A percentile compares a stretch with the other conserved stretches of the same genome.
phyloP scores from a whole-genome alignment of 2,888 invertebrate species.

The Gastracanthus pulcherrimus region DNA sequence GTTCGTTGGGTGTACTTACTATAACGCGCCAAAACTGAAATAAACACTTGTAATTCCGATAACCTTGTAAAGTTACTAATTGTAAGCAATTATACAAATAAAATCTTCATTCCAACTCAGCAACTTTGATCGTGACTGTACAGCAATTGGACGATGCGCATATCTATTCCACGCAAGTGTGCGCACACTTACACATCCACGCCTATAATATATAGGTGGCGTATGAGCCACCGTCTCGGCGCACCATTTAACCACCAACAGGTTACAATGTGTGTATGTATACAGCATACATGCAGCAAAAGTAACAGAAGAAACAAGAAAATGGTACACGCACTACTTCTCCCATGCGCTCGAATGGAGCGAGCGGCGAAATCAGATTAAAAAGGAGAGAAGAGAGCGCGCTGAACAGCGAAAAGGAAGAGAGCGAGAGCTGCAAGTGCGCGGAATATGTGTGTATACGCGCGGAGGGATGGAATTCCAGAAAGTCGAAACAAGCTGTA shows the following conservation, averaged over 20 bases:
- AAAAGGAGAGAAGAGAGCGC: conserved; percentile 9
- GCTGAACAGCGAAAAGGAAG: background rate
- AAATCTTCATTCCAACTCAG: no score
- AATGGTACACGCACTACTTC: conserved; percentile 46
- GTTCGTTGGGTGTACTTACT: no score
- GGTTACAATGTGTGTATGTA: conserved; percentile 35
- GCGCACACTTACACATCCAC: background rate
- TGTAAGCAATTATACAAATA: no score
- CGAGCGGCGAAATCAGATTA: conserved; percentile 37
- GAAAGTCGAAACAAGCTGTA: conserved; percentile 29
- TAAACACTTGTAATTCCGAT: no score
- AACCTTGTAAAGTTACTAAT: no score
- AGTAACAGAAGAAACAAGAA: conserved; percentile 45
- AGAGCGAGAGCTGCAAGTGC: background rate
- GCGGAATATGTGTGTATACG: conserved; percentile 18
- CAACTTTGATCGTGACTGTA: no score
- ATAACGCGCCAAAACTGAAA: no score
- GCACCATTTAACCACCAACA: conserved; percentile 36
- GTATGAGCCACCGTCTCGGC: background rate
- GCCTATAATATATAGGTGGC: background rate
- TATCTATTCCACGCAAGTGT: no score
- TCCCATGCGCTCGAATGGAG: background rate
- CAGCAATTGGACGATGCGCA: no score
- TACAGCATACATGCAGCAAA: background rate
- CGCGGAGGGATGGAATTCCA: conserved; percentile 8